Percentiles rank a stretch among this genome's conserved stretches.
phyloP scores from a whole-genome alignment of 2,888 invertebrate genomes.

The Nowickia ferox region DNA sequence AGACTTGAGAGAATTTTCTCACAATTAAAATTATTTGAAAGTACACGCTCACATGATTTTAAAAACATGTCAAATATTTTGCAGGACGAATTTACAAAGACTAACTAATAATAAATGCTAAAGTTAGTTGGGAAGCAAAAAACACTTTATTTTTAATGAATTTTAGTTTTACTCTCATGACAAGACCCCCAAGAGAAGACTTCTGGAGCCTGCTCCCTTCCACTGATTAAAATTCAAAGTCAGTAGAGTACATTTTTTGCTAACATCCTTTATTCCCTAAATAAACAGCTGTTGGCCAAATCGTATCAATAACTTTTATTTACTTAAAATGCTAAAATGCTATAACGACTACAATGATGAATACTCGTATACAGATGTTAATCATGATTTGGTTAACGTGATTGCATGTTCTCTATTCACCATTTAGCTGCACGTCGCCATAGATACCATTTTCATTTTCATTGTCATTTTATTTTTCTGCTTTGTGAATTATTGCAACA shows the following conservation, averaged over 20 bases:
- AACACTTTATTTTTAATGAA: too few species aligned
- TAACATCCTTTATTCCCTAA: neutral
- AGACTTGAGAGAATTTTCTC: too few species aligned
- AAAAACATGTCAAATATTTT: too few species aligned
- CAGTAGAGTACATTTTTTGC: neutral
- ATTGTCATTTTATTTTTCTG: neutral
- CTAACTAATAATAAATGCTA: too few species aligned
- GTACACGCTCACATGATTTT: too few species aligned
- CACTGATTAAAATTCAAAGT: neutral
- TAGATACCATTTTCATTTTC: neutral
- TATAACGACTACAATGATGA: slow-evolving; percentile 43
- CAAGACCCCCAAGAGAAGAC: neutral
- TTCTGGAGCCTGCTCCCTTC: neutral
- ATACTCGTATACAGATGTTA: slow-evolving; percentile 9
- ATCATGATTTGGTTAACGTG: slow-evolving; percentile 46
- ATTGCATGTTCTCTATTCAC: slow-evolving; percentile 42
- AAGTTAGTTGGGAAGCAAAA: too few species aligned
- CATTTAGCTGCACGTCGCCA: neutral
- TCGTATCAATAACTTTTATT: slow-evolving; percentile 1
- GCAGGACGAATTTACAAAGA: too few species aligned
- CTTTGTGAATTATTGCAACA: slow-evolving; percentile 24
- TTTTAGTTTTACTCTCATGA: neutral
- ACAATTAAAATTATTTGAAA: too few species aligned
- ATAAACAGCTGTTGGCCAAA: slow-evolving; percentile 8
- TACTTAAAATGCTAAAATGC: slow-evolving; percentile 36